A percentile compares a stretch with the other conserved stretches of the same genome.
Evolutionary conservation across 2,888 invertebrate genomes (phyloP).

Genomic region (Prostheceraeus crozeri): DNA sequence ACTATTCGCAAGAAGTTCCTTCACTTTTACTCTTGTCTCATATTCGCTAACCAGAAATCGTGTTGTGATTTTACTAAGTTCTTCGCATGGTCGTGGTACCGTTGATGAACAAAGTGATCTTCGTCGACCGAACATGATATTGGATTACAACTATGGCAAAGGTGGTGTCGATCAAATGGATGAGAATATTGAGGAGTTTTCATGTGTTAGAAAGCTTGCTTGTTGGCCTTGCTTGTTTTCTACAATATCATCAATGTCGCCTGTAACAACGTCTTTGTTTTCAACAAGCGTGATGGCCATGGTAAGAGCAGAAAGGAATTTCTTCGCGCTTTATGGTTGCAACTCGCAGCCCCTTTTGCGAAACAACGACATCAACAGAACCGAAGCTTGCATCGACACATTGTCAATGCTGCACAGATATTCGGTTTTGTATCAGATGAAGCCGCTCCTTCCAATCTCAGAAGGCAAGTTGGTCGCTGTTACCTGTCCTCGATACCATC

Average conservation of each 20-base stretch:
- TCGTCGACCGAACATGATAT: too few relatives aligned
- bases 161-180: too few relatives aligned
- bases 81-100: too few relatives aligned
- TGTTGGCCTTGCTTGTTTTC: slow-evolving; percentile 1
- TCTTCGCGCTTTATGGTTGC: neutral
- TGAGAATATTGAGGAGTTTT: slow-evolving; percentile 9
- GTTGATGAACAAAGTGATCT: too few relatives aligned
- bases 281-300: neutral
- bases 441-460: too few relatives aligned
- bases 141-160: too few relatives aligned
- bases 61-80: too few relatives aligned
- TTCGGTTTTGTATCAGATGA: slow-evolving; percentile 4
- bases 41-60: too few relatives aligned
- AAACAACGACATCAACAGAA: slow-evolving; percentile 14
- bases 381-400: neutral
- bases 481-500: too few relatives aligned
- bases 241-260: slow-evolving; percentile 12
- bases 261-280: slow-evolving; percentile 9
- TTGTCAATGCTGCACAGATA: neutral
- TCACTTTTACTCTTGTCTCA: too few relatives aligned
- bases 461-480: too few relatives aligned
- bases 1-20: neutral
- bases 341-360: neutral
- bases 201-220: neutral
- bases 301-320: neutral